These are phyloP conservation scores for Dryas iulia DNA, from an alignment of 1,140 invertebrate genomes.

Conservation along the genomic window DNA sequence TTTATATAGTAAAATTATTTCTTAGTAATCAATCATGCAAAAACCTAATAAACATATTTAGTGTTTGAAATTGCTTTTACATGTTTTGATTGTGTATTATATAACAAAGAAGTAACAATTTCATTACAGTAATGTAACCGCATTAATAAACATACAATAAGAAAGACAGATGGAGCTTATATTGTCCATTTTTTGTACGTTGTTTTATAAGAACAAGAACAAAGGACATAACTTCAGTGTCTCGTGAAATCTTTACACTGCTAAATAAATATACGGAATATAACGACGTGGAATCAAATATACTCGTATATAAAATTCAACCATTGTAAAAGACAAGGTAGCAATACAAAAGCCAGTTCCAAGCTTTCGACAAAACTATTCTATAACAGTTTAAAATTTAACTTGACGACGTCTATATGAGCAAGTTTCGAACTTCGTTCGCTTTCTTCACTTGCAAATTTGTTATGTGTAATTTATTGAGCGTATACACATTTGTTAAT, in stretches of 20 bases:
- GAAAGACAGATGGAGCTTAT: no score
- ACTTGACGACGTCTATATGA: background rate
- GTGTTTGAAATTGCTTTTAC: no score
- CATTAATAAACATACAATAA: no score
- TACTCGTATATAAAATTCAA: slow-evolving; percentile 1
- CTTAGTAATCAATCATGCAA: no score
- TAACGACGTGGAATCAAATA: background rate
- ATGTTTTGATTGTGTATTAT: no score
- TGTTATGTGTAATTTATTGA: background rate
- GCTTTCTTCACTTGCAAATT: background rate
- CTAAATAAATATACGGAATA: background rate
- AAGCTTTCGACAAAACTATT: background rate
- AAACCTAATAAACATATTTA: no score
- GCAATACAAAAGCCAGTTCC: background rate
- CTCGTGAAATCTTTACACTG: background rate
- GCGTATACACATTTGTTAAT: background rate
- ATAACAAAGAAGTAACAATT: no score
- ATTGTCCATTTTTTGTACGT: no score
- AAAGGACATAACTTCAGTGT: background rate
- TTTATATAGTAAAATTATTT: no score
- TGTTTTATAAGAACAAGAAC: no score
- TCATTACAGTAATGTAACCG: no score
- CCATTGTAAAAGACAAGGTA: background rate
- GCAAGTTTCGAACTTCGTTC: background rate
- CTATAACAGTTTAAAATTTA: background rate